Percentiles rank a stretch among this genome's conserved stretches.
Conservation (phyloP, 2,888 invertebrate species). For the Thecocarcelia acutangulata region DNA sequence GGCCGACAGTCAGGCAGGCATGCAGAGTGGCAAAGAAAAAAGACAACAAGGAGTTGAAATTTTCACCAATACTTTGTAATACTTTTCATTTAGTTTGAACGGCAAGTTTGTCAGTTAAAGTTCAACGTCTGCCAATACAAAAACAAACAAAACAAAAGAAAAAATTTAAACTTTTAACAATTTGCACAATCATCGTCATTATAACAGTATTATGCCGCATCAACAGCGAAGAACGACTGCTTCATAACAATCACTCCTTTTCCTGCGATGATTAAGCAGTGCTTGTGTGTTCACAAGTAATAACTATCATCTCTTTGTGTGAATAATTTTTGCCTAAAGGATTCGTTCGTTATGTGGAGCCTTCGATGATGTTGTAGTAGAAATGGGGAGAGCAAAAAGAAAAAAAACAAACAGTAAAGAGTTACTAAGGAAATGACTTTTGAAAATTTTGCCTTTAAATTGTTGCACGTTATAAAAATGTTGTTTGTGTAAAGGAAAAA, state of each 20-base stretch:
- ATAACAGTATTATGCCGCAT: neutral
- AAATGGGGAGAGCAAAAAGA: neutral
- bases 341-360: neutral
- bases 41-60: neutral
- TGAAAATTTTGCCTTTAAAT: conserved; percentile 46
- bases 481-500: conserved; percentile 3
- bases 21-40: neutral
- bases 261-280: conserved; percentile 8
- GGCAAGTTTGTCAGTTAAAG: conserved; percentile 26
- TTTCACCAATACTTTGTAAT: conserved; percentile 14
- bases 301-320: conserved; percentile 53
- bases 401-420: neutral
- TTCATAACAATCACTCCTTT: conserved; percentile 36
- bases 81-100: neutral
- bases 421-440: conserved; percentile 40
- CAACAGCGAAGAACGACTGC: neutral
- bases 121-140: conserved; percentile 21
- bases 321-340: conserved; percentile 52
- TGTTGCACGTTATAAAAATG: conserved; percentile 41
- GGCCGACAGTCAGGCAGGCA: neutral
- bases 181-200: conserved; percentile 8
- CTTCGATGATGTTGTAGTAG: conserved; percentile 1
- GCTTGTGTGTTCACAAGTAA: conserved; percentile 13
- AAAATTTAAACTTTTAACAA: conserved; percentile 9
- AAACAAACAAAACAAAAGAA: too few species aligned